Evolutionary conservation across 2,888 invertebrate genomes (phyloP).

Genomic region (Liodrosophila aerea): DNA sequence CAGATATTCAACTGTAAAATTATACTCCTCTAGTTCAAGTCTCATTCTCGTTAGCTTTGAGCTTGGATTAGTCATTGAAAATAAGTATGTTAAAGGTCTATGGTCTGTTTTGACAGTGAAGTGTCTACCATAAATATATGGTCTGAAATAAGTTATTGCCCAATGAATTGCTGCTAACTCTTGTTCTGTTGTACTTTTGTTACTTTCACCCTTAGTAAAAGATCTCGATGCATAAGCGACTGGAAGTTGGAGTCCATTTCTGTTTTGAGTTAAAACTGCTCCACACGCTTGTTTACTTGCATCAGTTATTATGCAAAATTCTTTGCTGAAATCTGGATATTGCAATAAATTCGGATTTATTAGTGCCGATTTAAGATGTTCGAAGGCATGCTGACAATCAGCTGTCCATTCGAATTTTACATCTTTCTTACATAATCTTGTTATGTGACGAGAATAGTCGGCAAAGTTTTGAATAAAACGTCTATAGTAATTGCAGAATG

Average conservation of each 20-base stretch:
- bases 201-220: not conserved
- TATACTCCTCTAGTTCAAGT: too few relatives aligned
- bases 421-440: not conserved
- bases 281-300: slow-evolving; percentile 5
- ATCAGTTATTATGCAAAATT: too few relatives aligned
- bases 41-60: too few relatives aligned
- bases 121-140: not conserved
- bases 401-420: too few relatives aligned
- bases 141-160: too few relatives aligned
- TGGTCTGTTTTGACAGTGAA: too few relatives aligned
- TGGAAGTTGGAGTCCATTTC: slow-evolving; percentile 2
- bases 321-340: slow-evolving; percentile 5
- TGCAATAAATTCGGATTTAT: not conserved
- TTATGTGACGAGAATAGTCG: slow-evolving; percentile 1
- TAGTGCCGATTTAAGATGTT: not conserved
- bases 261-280: too few relatives aligned
- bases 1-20: too few relatives aligned
- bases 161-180: not conserved
- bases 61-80: too few relatives aligned
- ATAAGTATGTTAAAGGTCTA: not conserved
- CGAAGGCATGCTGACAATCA: not conserved
- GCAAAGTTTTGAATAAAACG: too few relatives aligned
- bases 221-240: not conserved
- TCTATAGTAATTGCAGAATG: too few relatives aligned
- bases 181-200: slow-evolving; percentile 1